Evolutionary conservation across 1,140 invertebrate genomes (phyloP).

Genomic region (Drosophila murphyi): DNA sequence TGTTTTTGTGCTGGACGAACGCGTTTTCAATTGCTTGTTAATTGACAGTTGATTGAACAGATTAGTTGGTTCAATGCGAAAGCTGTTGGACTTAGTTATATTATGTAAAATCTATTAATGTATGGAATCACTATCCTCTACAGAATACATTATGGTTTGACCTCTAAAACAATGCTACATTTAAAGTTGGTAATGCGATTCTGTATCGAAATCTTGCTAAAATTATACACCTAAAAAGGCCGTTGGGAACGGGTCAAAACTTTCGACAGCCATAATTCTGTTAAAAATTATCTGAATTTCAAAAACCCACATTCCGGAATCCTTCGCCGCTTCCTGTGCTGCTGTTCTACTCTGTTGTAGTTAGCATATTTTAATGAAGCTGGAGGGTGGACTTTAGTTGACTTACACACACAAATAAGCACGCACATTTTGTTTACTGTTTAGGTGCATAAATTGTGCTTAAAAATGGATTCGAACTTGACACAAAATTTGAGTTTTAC

Average conservation of each 20-base stretch:
- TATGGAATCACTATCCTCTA: too few species aligned
- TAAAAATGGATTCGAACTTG: conserved; percentile 43
- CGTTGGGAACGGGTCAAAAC: too few species aligned
- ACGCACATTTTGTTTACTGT: conserved; percentile 18
- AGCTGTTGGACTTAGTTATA: too few species aligned
- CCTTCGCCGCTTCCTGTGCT: neutral
- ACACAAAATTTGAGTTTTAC: conserved; percentile 31
- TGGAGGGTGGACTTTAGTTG: conserved; percentile 18
- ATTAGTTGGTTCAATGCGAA: conserved; percentile 17
- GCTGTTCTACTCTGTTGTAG: neutral
- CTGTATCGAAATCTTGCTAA: neutral
- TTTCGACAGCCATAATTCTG: too few species aligned
- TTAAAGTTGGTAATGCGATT: neutral
- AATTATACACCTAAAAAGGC: neutral
- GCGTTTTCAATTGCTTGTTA: conserved; percentile 51
- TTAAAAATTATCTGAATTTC: too few species aligned
- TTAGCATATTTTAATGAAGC: conserved; percentile 44
- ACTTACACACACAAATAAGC: neutral
- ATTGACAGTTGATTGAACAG: conserved; percentile 50
- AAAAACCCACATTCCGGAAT: neutral
- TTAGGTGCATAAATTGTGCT: conserved; percentile 39
- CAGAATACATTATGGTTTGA: too few species aligned
- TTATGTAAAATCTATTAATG: too few species aligned
- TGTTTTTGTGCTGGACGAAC: conserved; percentile 14
- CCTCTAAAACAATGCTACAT: too few species aligned